These are phyloP conservation scores for Brevimyrus niger DNA, from an alignment of 2,113 vertebrate species.

Conservation along the genomic window DNA sequence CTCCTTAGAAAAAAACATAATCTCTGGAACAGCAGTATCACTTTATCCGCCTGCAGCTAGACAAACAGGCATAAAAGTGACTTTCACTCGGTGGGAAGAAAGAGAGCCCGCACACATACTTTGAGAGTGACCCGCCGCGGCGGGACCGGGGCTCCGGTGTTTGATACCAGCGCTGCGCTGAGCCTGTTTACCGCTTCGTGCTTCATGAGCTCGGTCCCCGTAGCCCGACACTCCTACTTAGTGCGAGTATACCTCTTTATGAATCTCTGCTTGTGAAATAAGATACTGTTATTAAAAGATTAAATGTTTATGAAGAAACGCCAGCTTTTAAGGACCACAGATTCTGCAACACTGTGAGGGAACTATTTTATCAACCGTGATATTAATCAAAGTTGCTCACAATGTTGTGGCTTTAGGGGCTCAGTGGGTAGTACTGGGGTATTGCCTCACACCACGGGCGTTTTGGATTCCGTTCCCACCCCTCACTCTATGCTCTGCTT, in stretches of 20 bases:
- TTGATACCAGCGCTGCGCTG: neutral
- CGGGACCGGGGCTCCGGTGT: neutral
- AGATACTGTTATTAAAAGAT: neutral
- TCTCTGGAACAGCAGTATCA: neutral
- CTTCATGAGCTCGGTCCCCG: neutral
- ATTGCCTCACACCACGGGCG: neutral
- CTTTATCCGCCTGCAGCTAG: neutral
- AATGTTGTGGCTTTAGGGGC: neutral
- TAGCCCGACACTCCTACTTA: neutral
- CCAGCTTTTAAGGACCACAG: neutral
- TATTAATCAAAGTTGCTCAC: neutral
- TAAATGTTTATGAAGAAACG: neutral
- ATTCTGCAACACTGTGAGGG: neutral
- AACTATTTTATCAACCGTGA: neutral
- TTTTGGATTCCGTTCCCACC: neutral
- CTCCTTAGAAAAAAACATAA: neutral
- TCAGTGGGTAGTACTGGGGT: neutral
- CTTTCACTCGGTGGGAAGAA: neutral
- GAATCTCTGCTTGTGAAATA: neutral
- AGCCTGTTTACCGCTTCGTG: neutral
- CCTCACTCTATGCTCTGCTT: neutral
- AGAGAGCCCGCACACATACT: neutral
- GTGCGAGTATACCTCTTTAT: neutral
- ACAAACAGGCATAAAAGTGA: slow-evolving; percentile 23
- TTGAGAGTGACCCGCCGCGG: neutral